Base-by-base conservation (phyloP, 2,888 invertebrate genomes). In the Phortica okadai region DNA sequence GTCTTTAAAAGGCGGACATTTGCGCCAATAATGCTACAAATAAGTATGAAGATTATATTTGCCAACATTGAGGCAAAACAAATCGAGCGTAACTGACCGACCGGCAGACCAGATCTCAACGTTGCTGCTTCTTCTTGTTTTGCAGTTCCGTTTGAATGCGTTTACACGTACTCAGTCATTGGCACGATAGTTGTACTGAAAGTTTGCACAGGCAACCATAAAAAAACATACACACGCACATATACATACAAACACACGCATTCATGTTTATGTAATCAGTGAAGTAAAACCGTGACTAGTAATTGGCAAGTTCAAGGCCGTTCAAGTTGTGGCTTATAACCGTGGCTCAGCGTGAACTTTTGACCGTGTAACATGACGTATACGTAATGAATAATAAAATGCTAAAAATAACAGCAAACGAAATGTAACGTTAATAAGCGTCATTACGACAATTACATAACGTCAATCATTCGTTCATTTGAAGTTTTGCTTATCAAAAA, bases 271-370 rank as follows among this genome's bases (percentile, higher is more conserved):
- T 45, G 11, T 69, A 45, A 69, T 45, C 25, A 21, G 5, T 4
- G 21, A 62, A 62, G 10, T 62, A 25, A 62, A 62, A 62, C 25
- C 2, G 7, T 4, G 33, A 7, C 10, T 21, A 25, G 10, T 21
- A 25, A 45, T 21, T 45, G 16, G 14, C 70, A 72, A 72, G 70
- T 72, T 72, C 70, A 72, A 72, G 70, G 70, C 21, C 56, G 54
- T n/a, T 69, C 21, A 21, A 59, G 8, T 16, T 5, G 59, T n/a
- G 33, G 50, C 50, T 50, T 59, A 2, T 0, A 16, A 59, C 59
- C 14, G 50, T 59, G 56, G 56, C 33, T 33, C 4, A 33, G 33
- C 33, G 33, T 33, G 33, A 33, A 33, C 33, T 5, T 33, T 33
- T 33, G 11, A 62, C 16, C 33, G 56, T n/a, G 21, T 44, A 69